Evolutionary conservation across 2,113 vertebrate genomes (phyloP), one percentile per base, ranked within the genome.

Genomic region (Colaptes auratus): DNA sequence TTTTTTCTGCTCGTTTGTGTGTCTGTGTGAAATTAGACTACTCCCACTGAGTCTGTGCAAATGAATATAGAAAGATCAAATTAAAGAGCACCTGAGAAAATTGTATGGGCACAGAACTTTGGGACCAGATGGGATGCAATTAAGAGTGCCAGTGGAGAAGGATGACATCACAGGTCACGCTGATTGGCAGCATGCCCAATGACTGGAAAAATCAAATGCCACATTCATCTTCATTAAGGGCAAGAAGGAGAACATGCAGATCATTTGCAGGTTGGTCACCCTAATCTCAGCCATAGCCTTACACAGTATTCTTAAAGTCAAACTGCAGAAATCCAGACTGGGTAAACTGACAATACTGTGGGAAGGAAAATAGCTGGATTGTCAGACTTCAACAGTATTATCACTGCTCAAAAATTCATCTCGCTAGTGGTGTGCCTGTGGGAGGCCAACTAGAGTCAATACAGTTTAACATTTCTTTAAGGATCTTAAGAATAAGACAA

Each of bases 281-380:
- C 21, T 23, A 56, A 66, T 73, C 23, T 23, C 17, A 92, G 61
- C 12, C 60, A 21, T 21, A 30, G 30, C 18, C 27, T 81, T n/a
- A 21, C 25, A 44, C 18, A 16, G 66, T 9, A 55, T 18, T 74
- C 21, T 18, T 21, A 78, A 7, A 70, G 65, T 9, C 44, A 52
- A 33, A 19, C 7, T n/a, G 33, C 10, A 39, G 33, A 66, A 79
- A 66, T 14, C 21, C 46, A 74, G 72, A 36, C 23, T 44, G 53
- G 9, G 50, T 27, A 67, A 75, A 8, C 0, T 3, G 8, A 23
- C 46, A 61, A 7, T 9, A 33, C n/a, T 4, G 31, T 42, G 25
- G 33, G 10, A 9, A 13, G 27, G 16, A 56, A 67, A 61, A 23
- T 28, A 55, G 33, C 1, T 33, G 24, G 42, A 39, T 10, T 33